These are phyloP conservation scores for Pomatorhinus ruficollis DNA, from an alignment of 2,113 vertebrate species.

Conservation along the genomic window DNA sequence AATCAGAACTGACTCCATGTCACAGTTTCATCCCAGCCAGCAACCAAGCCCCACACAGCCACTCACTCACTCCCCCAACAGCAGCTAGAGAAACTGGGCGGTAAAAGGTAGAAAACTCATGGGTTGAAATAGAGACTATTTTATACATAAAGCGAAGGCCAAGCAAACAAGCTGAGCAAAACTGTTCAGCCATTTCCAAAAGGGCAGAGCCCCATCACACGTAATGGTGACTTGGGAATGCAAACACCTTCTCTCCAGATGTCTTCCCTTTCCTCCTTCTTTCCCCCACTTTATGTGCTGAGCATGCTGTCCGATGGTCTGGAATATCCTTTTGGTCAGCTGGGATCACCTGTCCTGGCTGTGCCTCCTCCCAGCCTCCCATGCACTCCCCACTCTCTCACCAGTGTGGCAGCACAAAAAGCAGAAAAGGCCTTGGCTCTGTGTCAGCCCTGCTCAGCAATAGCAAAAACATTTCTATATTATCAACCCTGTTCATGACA, in stretches of 20 bases:
- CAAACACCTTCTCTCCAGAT: background rate
- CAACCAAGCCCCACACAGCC: background rate
- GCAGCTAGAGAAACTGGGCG: background rate
- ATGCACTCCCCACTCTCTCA: rapidly evolving
- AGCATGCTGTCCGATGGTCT: rapidly evolving
- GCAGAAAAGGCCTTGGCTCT: background rate
- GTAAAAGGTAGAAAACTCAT: background rate
- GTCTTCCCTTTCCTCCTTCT: background rate
- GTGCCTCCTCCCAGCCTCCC: background rate
- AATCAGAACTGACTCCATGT: background rate
- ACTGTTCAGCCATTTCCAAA: background rate
- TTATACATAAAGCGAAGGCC: background rate
- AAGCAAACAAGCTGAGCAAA: background rate
- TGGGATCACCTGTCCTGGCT: background rate
- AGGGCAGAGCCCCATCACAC: background rate
- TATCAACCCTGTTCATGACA: background rate
- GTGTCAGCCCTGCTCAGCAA: background rate
- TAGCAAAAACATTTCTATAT: background rate
- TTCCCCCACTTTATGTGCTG: background rate
- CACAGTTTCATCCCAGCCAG: background rate
- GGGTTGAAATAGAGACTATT: background rate
- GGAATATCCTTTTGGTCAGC: background rate
- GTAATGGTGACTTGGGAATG: background rate
- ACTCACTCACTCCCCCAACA: background rate
- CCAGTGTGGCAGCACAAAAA: background rate